Evolutionary conservation across 2,888 invertebrate species (phyloP).

Genomic region (Strigamia crassipes): DNA sequence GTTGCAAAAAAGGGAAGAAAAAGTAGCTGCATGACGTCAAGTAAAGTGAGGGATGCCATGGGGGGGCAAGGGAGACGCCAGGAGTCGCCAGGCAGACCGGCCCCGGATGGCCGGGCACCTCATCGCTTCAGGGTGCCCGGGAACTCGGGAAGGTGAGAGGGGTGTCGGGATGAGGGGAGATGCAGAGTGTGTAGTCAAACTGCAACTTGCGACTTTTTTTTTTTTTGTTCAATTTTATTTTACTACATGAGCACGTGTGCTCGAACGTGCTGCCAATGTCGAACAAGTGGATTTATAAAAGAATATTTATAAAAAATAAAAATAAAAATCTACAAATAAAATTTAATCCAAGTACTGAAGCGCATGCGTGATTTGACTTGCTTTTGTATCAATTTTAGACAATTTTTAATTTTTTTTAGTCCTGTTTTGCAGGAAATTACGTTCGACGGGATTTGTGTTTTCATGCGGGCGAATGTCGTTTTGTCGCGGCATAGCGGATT

Average conservation of each 20-base stretch:
- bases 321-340: background rate
- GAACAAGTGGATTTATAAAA: constrained; percentile 24
- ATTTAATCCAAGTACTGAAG: background rate
- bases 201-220: background rate
- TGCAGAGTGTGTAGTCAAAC: background rate
- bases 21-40: background rate
- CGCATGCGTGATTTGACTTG: background rate
- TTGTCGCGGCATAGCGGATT: too few species aligned
- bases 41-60: background rate
- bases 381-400: background rate
- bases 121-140: constrained; percentile 30
- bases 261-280: background rate
- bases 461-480: too few species aligned
- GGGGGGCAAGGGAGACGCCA: background rate
- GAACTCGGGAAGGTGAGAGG: constrained; percentile 3
- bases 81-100: constrained; percentile 35
- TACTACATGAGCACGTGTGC: constrained; percentile 6
- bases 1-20: too few species aligned
- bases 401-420: background rate
- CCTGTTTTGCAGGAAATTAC: too few species aligned
- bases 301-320: too few species aligned
- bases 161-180: background rate
- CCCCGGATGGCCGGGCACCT: constrained; percentile 39
- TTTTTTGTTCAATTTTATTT: background rate
- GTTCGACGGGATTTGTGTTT: too few species aligned